Evolutionary conservation across 35 echinoderm and acorn worm species (phyloP).

Genomic region (Ophioderma brevispina): DNA sequence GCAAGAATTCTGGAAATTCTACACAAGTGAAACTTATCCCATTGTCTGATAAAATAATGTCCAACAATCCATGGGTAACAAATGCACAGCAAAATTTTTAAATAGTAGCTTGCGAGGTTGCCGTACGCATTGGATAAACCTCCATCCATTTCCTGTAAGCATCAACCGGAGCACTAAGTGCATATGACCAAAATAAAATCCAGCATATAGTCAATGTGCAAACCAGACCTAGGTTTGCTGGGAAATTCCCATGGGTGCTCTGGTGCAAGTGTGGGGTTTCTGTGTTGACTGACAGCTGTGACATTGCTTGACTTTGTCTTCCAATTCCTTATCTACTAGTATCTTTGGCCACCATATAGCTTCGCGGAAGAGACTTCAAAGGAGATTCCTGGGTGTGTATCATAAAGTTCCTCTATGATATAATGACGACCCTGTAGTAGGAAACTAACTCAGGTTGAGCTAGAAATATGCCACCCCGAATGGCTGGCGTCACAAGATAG

Average conservation of each 20-base stretch:
- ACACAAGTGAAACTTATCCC: too few species aligned
- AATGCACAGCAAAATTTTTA: slow-evolving; percentile 14
- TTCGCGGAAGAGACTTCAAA: slow-evolving; percentile 53
- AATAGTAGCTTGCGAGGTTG: slow-evolving; percentile 29
- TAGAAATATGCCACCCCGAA: slow-evolving; percentile 41
- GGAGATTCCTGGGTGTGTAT: too few species aligned
- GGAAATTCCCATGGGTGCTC: slow-evolving; percentile 52
- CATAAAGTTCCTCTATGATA: too few species aligned
- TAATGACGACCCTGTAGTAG: too few species aligned
- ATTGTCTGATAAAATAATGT: slow-evolving; percentile 36
- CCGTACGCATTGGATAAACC: slow-evolving; percentile 1
- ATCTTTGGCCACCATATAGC: slow-evolving; percentile 64
- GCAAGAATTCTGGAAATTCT: slow-evolving; percentile 35
- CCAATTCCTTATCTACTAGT: slow-evolving; percentile 31
- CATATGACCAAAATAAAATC: slow-evolving; percentile 15
- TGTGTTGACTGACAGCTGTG: slow-evolving; percentile 32
- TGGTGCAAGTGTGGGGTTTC: slow-evolving; percentile 15
- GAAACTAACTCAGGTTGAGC: slow-evolving; percentile 63
- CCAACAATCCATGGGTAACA: slow-evolving; percentile 30
- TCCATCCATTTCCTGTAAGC: slow-evolving; percentile 43
- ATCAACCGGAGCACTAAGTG: slow-evolving; percentile 39
- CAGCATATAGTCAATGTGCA: slow-evolving; percentile 64
- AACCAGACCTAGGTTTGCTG: slow-evolving; percentile 24
- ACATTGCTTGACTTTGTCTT: slow-evolving; percentile 27
- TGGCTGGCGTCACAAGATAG: slow-evolving; percentile 58